These are phyloP conservation scores for Sycophila texana DNA, from an alignment of 2,888 invertebrate species.

Conservation along the genomic window DNA sequence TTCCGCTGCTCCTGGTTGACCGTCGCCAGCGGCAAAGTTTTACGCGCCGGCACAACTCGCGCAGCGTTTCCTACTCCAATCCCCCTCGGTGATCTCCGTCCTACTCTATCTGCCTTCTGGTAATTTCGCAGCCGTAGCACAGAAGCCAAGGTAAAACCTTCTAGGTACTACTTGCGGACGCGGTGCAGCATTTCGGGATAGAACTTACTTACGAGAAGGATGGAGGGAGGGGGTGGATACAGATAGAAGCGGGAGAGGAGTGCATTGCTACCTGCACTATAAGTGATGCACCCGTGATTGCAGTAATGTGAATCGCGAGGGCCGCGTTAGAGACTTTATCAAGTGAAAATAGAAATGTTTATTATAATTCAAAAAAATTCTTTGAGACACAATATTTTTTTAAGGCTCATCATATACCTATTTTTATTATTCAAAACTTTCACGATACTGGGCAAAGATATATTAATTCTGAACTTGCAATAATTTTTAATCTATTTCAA, in stretches of 20 bases:
- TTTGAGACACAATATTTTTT: too few species aligned
- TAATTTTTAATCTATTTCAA: too few species aligned
- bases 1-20: constrained; percentile 17
- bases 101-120: not conserved
- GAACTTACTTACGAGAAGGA: constrained; percentile 45
- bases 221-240: not conserved
- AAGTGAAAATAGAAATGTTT: too few species aligned
- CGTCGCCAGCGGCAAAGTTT: constrained; percentile 34
- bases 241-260: not conserved
- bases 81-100: constrained; percentile 2
- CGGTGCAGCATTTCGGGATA: not conserved
- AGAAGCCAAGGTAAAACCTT: constrained; percentile 17
- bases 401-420: too few species aligned
- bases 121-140: constrained; percentile 38
- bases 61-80: constrained; percentile 21
- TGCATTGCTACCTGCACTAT: constrained; percentile 3
- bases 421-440: too few species aligned
- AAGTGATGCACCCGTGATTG: constrained; percentile 17
- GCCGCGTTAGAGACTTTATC: too few species aligned
- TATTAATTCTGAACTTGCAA: too few species aligned
- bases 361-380: too few species aligned
- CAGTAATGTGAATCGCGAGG: constrained; percentile 14
- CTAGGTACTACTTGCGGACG: constrained; percentile 12
- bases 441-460: too few species aligned
- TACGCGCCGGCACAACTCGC: constrained; percentile 38